Conservation (phyloP, 2,797 vertebrate species). For the Iguana delicatissima region DNA sequence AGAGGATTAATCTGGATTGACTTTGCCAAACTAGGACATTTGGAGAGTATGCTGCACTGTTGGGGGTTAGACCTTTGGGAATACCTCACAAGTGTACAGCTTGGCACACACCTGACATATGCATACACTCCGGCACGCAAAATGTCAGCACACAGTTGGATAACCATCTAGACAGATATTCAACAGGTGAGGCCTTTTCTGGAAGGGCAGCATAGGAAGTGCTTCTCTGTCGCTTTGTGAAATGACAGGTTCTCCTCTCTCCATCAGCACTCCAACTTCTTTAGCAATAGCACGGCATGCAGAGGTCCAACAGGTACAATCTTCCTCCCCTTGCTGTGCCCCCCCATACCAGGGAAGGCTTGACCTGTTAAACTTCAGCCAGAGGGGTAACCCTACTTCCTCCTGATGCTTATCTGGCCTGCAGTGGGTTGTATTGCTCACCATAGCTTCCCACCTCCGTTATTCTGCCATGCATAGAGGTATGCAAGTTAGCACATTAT, state of each 20-base stretch:
- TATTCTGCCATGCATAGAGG: neutral
- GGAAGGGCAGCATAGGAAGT: neutral
- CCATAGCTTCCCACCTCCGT: neutral
- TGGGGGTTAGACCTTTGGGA: neutral
- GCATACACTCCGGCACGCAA: neutral
- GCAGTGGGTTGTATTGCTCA: neutral
- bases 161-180: no score
- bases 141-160: neutral
- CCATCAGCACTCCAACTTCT: no score
- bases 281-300: neutral
- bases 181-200: neutral
- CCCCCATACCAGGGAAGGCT: neutral
- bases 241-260: neutral
- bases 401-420: neutral
- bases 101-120: neutral
- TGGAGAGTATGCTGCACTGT: no score
- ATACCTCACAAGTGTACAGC: neutral
- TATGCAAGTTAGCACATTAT: accelerated
- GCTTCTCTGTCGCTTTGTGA: no score
- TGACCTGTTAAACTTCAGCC: neutral
- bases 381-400: neutral
- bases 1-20: no score
- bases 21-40: no score
- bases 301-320: neutral
- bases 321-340: accelerated